Percentiles rank a stretch among this genome's conserved stretches.
These are phyloP conservation scores for Schizotus pectinicornis DNA, from an alignment of 2,888 invertebrate genomes.

Conservation along the genomic window DNA sequence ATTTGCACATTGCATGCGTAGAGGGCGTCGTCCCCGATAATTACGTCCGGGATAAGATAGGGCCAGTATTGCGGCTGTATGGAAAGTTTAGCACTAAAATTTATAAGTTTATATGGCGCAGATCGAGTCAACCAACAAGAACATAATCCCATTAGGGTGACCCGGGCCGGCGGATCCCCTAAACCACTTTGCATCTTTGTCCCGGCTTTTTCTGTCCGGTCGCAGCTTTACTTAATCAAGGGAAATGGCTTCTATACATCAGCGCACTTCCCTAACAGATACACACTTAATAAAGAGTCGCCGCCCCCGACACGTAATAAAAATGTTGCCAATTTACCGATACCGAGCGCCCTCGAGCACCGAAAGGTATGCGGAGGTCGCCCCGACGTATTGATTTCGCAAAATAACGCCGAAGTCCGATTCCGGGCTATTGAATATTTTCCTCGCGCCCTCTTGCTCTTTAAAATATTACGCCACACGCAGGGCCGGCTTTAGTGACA, in stretches of 20 bases:
- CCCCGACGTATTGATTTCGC: no score
- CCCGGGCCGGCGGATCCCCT: slow-evolving; percentile 42
- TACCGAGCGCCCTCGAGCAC: no score
- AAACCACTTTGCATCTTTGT: slow-evolving; percentile 51
- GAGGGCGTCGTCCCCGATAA: no score
- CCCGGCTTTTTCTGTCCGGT: slow-evolving; percentile 44
- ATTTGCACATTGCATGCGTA: no score
- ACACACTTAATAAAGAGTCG: slow-evolving; percentile 11
- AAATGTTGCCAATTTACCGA: slow-evolving; percentile 3
- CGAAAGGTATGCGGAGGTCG: no score
- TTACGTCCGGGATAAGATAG: no score
- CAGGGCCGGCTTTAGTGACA: no score
- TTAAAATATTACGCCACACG: no score
- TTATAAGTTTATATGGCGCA: slow-evolving; percentile 42
- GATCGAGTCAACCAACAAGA: slow-evolving; percentile 37
- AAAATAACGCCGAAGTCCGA: no score
- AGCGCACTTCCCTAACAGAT: slow-evolving; percentile 15
- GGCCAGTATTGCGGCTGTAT: no score
- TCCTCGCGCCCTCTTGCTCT: no score
- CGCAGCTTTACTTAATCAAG: slow-evolving; percentile 49
- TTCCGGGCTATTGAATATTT: no score
- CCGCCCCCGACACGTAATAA: slow-evolving; percentile 7
- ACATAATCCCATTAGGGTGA: slow-evolving; percentile 48
- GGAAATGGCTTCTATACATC: slow-evolving; percentile 39
- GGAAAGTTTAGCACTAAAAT: slow-evolving; percentile 27